These are phyloP conservation scores for Herpetotheres cachinnans DNA, from an alignment of 2,113 vertebrate genomes.

Conservation along the genomic window DNA sequence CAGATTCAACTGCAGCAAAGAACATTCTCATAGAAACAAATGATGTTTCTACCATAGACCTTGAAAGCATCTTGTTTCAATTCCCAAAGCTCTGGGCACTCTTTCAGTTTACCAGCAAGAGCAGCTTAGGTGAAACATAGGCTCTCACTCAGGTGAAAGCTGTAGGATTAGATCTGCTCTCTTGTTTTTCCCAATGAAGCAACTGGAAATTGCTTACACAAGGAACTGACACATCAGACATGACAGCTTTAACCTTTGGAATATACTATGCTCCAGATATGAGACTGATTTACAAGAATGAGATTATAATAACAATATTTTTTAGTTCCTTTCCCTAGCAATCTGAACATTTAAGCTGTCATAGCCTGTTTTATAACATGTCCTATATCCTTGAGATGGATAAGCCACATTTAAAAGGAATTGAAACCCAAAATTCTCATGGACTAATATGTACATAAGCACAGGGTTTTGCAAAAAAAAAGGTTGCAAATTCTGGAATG, in stretches of 20 bases:
- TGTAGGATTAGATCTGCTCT: not conserved
- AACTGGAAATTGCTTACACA: conserved; percentile 10
- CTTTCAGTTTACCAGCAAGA: not conserved
- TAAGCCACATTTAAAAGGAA: not conserved
- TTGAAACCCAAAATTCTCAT: not conserved
- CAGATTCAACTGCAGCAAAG: not conserved
- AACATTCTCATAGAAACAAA: not conserved
- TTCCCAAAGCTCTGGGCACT: not conserved
- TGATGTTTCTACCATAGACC: not conserved
- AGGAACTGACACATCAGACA: not conserved
- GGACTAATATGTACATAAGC: not conserved
- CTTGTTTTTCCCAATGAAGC: not conserved
- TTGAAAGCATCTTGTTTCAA: not conserved
- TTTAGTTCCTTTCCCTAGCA: not conserved
- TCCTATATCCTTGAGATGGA: not conserved
- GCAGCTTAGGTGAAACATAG: not conserved
- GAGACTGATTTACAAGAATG: not conserved
- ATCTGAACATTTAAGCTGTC: not conserved
- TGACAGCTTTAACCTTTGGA: conserved; percentile 17
- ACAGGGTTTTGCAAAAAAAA: not conserved
- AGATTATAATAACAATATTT: conserved; percentile 12
- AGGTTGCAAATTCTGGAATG: not conserved
- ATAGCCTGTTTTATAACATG: not conserved
- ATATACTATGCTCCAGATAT: not conserved
- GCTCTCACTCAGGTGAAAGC: not conserved